Evolutionary conservation across 2,797 vertebrate species (phyloP).

Genomic region (Acanthurus lineatus): DNA sequence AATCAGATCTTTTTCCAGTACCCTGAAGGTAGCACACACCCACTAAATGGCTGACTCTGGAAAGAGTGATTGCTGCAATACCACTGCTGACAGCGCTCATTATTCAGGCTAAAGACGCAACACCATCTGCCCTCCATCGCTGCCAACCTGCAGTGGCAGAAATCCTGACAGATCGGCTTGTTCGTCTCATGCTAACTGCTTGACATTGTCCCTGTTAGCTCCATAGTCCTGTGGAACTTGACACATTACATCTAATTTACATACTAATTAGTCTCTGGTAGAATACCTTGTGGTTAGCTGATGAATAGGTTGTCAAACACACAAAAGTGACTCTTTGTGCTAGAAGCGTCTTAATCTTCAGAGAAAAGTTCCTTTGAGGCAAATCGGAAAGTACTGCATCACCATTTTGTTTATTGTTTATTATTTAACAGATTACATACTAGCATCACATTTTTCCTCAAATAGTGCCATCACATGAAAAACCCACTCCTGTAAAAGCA

Average conservation of each 20-base stretch:
- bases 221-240: slow-evolving; percentile 6
- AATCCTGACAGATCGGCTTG: slow-evolving; percentile 45
- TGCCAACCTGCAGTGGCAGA: slow-evolving; percentile 4
- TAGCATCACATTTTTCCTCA: neutral
- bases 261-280: slow-evolving; percentile 25
- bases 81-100: slow-evolving; percentile 29
- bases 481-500: neutral
- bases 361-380: neutral
- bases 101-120: slow-evolving; percentile 39
- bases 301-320: slow-evolving; percentile 24
- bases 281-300: neutral
- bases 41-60: neutral
- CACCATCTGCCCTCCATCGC: slow-evolving; percentile 19
- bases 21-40: slow-evolving; percentile 9
- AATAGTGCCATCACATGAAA: neutral
- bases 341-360: neutral
- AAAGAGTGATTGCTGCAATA: slow-evolving; percentile 37
- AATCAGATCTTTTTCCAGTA: neutral
- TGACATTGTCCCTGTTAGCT: slow-evolving; percentile 32
- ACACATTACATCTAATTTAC: slow-evolving; percentile 44
- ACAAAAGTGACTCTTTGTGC: slow-evolving; percentile 10
- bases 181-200: slow-evolving; percentile 36
- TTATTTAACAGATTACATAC: neutral
- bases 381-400: neutral
- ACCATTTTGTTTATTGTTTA: neutral